Evolutionary conservation across 2,888 invertebrate species (phyloP).

Genomic region (Prosapia bicincta): DNA sequence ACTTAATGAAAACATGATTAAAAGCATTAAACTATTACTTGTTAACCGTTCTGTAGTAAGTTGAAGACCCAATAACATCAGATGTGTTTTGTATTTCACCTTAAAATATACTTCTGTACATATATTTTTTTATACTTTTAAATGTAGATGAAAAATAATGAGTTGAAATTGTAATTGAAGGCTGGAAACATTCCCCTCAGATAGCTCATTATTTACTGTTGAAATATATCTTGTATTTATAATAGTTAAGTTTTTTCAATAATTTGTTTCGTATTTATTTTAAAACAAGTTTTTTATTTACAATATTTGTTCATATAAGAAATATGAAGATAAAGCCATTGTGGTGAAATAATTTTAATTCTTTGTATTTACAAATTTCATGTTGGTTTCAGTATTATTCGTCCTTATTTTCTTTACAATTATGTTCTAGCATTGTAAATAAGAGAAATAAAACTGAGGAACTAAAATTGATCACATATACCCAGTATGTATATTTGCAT

Average conservation of each 20-base stretch:
- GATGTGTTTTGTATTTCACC: not conserved
- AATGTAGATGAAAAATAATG: not conserved
- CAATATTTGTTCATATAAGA: not conserved
- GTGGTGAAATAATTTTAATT: no score
- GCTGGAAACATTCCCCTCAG: not conserved
- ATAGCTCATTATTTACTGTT: not conserved
- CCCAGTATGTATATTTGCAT: no score
- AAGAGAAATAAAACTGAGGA: no score
- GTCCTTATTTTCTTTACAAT: no score
- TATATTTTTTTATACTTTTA: not conserved
- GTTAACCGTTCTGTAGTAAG: no score
- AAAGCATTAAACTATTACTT: no score
- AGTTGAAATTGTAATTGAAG: not conserved
- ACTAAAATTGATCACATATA: no score
- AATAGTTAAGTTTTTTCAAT: not conserved
- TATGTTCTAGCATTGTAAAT: no score
- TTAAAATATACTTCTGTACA: not conserved
- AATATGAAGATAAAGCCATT: not conserved
- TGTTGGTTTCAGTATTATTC: no score
- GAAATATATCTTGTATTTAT: not conserved
- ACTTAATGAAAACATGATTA: no score
- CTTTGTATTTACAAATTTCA: no score
- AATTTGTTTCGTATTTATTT: not conserved
- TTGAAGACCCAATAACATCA: no score
- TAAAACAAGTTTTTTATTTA: not conserved